Percentiles rank a stretch among this genome's conserved stretches.
Conservation (phyloP, 2,113 vertebrate species). For the Myrmophylax atrothorax region DNA sequence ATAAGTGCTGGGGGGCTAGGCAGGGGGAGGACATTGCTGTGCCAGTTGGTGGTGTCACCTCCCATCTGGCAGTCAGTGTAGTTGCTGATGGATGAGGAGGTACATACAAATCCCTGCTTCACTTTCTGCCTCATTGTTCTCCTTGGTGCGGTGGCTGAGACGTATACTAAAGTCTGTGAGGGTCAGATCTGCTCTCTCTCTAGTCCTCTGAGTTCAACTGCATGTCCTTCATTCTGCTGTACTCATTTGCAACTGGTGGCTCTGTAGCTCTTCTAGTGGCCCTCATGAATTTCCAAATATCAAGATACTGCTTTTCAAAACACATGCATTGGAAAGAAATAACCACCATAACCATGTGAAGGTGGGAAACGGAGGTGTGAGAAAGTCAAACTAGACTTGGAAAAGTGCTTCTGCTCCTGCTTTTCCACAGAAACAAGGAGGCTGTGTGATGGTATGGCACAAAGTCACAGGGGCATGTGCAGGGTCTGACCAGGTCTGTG, state of each 20-base stretch:
- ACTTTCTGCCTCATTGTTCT: background rate
- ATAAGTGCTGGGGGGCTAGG: background rate
- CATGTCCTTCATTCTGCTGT: background rate
- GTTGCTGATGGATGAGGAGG: background rate
- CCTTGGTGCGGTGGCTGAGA: background rate
- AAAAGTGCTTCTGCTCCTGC: background rate
- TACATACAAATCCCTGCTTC: background rate
- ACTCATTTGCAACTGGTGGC: background rate
- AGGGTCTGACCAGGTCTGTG: background rate
- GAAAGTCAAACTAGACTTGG: background rate
- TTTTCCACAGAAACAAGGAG: background rate
- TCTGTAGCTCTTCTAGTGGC: background rate
- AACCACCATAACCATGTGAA: background rate
- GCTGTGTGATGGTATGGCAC: background rate
- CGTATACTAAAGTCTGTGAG: background rate
- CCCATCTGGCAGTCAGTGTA: background rate
- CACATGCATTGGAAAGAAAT: background rate
- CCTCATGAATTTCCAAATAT: background rate
- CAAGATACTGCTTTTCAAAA: background rate
- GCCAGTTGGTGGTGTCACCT: background rate
- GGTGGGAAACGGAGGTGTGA: background rate
- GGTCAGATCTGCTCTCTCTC: background rate
- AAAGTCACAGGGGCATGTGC: background rate
- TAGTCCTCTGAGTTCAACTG: background rate
- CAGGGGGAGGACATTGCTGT: background rate